Conservation (phyloP, 2,888 invertebrate genomes). For the Tiliacea citrago region DNA sequence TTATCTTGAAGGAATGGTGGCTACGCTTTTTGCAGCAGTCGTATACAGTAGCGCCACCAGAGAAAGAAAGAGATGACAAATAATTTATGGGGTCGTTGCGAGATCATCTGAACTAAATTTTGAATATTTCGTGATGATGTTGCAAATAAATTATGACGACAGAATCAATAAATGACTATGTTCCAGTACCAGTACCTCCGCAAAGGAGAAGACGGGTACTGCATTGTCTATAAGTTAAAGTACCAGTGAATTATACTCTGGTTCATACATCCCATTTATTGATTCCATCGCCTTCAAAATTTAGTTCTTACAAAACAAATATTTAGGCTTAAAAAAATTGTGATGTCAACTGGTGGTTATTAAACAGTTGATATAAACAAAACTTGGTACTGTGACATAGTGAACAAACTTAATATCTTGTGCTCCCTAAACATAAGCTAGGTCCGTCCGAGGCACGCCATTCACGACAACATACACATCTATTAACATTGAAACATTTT, state of each 20-base stretch:
- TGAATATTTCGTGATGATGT: constrained; percentile 16
- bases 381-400: constrained; percentile 52
- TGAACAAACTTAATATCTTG: constrained; percentile 66
- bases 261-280: not conserved
- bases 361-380: constrained; percentile 43
- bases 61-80: constrained; percentile 41
- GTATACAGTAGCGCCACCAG: constrained; percentile 66
- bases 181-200: not conserved
- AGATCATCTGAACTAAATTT: constrained; percentile 64
- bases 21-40: constrained; percentile 61
- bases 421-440: constrained; percentile 63
- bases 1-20: constrained; percentile 59
- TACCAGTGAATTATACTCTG: not conserved
- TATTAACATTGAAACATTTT: constrained; percentile 64
- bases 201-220: not conserved
- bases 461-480: constrained; percentile 64
- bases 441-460: constrained; percentile 52
- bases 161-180: constrained; percentile 28
- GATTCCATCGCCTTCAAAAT: constrained; percentile 24
- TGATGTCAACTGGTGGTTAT: constrained; percentile 29
- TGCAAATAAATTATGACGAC: constrained; percentile 5
- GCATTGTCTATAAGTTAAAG: not conserved
- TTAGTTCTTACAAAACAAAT: constrained; percentile 35
- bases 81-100: constrained; percentile 46
- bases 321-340: constrained; percentile 30